Evolutionary conservation across 2,797 vertebrate genomes (phyloP), one percentile per base, ranked within the genome.

Genomic region (Chiropotes sagulatus): DNA sequence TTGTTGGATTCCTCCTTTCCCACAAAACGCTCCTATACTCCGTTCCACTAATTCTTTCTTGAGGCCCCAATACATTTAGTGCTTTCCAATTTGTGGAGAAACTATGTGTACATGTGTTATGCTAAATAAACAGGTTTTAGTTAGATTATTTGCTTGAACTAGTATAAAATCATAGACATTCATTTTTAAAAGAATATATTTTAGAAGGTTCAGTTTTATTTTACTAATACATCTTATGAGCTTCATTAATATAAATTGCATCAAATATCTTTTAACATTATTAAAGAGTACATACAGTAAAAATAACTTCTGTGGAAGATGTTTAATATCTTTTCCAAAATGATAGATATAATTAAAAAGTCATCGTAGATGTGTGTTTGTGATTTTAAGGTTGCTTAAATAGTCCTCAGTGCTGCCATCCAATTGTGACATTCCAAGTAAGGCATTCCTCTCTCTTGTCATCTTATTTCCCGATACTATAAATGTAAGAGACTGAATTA

Each of bases 151-250:
- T 87, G 19, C 22, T 33, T 90, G 86, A 87, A 67, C 12, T 78
- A 54, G 57, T 93, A 10, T 83, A 87, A 91, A 90, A 96, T 58
- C 50, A 92, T 26, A 85, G 90, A 93, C 7, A 50, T 81, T 91
- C 13, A 86, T 57, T 73, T 76, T 78, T 46, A 20, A 44, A 84
- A 30, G 67, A n/a, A 76, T 61, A 64, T 7, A 54, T 79, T 84
- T 95, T 88, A 72, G 92, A 91, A 83, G 15, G 15, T 83, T 88
- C 28, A 52, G 15, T 88, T 83, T 93, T 61, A 86, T 85, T 93
- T 50, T 87, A 64, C 46, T 33, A 72, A 73, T 9, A 6, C 10
- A 2, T 48, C 72, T 44, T 46, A 33, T 12, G 48, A 54, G 5
- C 58, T 90, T 33, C 64, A 83, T 90, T 95, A 52, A 96, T 86